A percentile compares a stretch with the other conserved stretches of the same genome.
Evolutionary conservation across 2,113 vertebrate genomes (phyloP).

Genomic region (Actenoides hombroni): DNA sequence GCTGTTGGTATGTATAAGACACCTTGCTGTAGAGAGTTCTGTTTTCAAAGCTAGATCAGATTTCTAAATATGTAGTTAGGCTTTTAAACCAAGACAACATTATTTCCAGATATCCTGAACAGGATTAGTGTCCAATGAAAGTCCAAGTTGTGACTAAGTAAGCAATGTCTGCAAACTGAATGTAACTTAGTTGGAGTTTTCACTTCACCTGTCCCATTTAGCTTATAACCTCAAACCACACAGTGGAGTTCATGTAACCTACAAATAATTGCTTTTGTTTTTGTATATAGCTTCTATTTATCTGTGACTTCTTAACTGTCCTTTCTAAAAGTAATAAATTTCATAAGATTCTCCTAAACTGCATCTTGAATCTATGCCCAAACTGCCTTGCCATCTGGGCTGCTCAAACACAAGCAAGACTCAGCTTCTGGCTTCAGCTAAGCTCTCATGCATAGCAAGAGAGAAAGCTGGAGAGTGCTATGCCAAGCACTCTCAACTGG

Average conservation of each 20-base stretch:
- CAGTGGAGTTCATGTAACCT: neutral
- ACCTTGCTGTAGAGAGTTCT: neutral
- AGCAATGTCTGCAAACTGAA: neutral
- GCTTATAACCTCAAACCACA: neutral
- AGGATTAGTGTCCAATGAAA: neutral
- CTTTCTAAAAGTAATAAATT: neutral
- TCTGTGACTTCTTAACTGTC: neutral
- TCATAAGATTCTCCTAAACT: rapidly evolving
- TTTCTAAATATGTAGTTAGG: neutral
- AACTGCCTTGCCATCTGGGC: neutral
- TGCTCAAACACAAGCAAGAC: neutral
- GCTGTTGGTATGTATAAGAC: neutral
- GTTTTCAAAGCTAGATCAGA: neutral
- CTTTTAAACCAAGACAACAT: neutral
- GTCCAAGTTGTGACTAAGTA: neutral
- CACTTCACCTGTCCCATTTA: neutral
- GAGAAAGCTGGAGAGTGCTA: neutral
- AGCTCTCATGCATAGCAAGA: neutral
- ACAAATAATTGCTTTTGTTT: neutral
- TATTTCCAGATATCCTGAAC: neutral
- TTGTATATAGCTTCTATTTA: neutral
- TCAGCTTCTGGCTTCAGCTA: neutral
- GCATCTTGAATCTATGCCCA: neutral
- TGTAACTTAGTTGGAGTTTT: neutral
- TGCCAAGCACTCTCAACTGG: neutral